Percentiles rank a stretch among this genome's conserved stretches.
These are phyloP conservation scores for Hirudo medicinalis DNA, from an alignment of 1,140 invertebrate species.

Conservation along the genomic window DNA sequence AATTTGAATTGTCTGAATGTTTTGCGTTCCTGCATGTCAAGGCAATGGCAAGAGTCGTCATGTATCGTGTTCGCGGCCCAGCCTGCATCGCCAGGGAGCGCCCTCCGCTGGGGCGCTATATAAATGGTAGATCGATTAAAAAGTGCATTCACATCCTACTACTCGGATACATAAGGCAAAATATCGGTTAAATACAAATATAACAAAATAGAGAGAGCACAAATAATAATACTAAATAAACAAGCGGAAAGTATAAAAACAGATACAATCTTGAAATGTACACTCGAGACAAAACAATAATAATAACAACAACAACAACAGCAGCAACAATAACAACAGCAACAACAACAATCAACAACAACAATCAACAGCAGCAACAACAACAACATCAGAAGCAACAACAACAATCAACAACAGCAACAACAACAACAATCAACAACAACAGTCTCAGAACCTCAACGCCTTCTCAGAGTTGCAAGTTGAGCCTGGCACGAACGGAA, in stretches of 20 bases:
- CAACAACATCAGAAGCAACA: not conserved
- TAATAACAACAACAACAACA: not conserved
- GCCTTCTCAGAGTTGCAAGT: not conserved
- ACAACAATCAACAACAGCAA: not conserved
- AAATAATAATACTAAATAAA: too few relatives aligned
- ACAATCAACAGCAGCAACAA: not conserved
- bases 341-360: not conserved
- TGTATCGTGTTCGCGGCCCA: too few relatives aligned
- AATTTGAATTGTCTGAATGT: too few relatives aligned
- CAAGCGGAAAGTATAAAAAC: not conserved
- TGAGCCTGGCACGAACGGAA: not conserved
- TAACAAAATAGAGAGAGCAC: too few relatives aligned
- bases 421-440: not conserved
- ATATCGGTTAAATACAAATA: too few relatives aligned
- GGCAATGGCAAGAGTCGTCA: too few relatives aligned
- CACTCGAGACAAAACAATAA: not conserved
- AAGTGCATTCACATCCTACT: too few relatives aligned
- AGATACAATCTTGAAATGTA: not conserved
- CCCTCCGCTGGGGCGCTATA: too few relatives aligned
- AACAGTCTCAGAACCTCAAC: not conserved
- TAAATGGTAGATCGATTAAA: too few relatives aligned
- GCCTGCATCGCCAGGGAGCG: too few relatives aligned
- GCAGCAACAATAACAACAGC: not conserved
- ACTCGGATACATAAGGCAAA: too few relatives aligned
- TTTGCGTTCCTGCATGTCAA: too few relatives aligned